A percentile compares a stretch with the other conserved stretches of the same genome.
phyloP scores from a whole-genome alignment of 2,888 invertebrate species.

The Troides oblongomaculatus region DNA sequence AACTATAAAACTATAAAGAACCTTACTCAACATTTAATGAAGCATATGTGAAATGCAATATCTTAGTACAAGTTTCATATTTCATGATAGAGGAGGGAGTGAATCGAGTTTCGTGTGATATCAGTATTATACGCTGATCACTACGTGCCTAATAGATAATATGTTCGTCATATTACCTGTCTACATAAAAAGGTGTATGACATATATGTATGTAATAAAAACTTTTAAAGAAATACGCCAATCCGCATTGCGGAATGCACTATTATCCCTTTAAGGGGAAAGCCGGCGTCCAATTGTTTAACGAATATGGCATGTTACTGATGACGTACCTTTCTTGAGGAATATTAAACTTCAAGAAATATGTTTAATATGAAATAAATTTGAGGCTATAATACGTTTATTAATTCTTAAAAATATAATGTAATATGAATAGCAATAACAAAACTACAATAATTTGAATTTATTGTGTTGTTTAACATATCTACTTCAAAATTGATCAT shows the following conservation, averaged over 20 bases:
- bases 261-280: background rate
- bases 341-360: too few relatives aligned
- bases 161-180: background rate
- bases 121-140: background rate
- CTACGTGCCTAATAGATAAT: background rate
- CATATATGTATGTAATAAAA: too few relatives aligned
- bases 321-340: background rate
- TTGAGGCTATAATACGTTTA: too few relatives aligned
- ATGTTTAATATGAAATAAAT: too few relatives aligned
- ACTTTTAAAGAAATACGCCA: too few relatives aligned
- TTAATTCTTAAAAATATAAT: background rate
- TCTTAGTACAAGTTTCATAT: background rate
- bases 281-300: background rate
- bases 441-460: background rate
- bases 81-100: background rate
- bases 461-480: too few relatives aligned
- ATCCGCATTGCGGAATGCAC: background rate
- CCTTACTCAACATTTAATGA: too few relatives aligned
- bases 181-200: background rate
- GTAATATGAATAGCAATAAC: background rate
- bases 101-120: background rate
- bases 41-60: background rate
- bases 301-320: background rate
- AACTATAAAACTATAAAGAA: too few relatives aligned
- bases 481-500: background rate